These are phyloP conservation scores for Eulacestoma nigropectus DNA, from an alignment of 2,113 vertebrate genomes.

Conservation along the genomic window DNA sequence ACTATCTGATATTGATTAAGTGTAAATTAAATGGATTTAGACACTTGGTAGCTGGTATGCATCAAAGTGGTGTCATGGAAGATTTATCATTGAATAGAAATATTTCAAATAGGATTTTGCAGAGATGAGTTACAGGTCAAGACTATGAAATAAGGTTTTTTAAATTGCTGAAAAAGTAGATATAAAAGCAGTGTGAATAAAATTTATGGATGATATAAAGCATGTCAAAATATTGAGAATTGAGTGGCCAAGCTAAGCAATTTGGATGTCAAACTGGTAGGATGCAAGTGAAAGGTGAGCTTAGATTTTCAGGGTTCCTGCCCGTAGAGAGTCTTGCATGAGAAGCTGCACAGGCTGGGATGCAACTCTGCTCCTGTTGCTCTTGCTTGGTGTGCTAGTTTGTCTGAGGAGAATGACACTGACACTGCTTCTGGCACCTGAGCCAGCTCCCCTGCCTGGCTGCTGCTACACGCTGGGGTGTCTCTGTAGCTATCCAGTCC, in stretches of 20 bases:
- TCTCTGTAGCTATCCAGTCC: not conserved
- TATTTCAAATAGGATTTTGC: not conserved
- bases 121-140: not conserved
- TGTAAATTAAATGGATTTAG: constrained; percentile 10
- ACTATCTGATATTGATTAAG: not conserved
- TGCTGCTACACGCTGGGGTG: rapidly evolving
- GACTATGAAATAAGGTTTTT: not conserved
- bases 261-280: not conserved
- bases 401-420: not conserved
- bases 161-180: not conserved
- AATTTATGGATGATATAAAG: not conserved
- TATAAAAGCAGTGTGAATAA: not conserved
- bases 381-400: not conserved
- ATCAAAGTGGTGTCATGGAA: not conserved
- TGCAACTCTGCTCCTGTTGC: not conserved
- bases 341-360: not conserved
- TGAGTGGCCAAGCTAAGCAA: not conserved
- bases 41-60: not conserved
- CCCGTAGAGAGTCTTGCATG: rapidly evolving
- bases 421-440: not conserved
- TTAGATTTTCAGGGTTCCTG: not conserved
- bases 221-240: not conserved
- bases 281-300: not conserved
- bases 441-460: not conserved
- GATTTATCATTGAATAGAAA: not conserved